phyloP scores from a whole-genome alignment of 2,113 vertebrate species.

The Tragelaphus buxtoni region DNA sequence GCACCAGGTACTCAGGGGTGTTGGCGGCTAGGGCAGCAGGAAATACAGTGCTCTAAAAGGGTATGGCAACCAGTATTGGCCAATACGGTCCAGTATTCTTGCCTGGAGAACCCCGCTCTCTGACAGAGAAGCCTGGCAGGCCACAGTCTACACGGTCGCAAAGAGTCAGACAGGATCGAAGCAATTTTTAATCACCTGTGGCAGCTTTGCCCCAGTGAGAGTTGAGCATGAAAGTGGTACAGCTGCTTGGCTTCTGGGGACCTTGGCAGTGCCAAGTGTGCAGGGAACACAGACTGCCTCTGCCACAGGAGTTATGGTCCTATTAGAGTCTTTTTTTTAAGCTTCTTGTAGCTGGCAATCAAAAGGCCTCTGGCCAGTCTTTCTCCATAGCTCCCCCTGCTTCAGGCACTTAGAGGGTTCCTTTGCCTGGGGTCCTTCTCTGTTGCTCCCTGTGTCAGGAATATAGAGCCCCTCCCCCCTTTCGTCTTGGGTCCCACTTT shows the following conservation, averaged over 20 bases:
- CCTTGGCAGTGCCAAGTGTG: background rate
- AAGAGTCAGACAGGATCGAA: background rate
- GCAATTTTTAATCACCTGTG: background rate
- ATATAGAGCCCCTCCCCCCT: background rate
- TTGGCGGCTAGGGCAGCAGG: background rate
- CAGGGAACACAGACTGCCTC: background rate
- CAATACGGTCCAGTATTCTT: background rate
- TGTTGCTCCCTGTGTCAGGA: background rate
- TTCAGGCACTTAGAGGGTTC: background rate
- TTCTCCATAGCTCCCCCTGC: background rate
- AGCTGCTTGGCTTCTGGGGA: background rate
- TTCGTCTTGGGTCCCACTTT: background rate
- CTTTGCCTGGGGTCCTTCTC: background rate
- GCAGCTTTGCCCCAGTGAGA: background rate
- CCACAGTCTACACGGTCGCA: rapidly evolving
- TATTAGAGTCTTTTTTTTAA: background rate
- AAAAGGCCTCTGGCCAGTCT: background rate
- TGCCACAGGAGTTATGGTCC: background rate
- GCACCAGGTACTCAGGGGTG: background rate
- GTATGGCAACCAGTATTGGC: background rate
- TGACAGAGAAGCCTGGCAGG: background rate
- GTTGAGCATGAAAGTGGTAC: background rate
- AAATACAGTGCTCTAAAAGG: background rate
- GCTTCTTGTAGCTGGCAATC: background rate
- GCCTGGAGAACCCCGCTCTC: background rate